These are phyloP conservation scores for Drosophila phalerata DNA, from an alignment of 2,888 invertebrate genomes.

Conservation along the genomic window DNA sequence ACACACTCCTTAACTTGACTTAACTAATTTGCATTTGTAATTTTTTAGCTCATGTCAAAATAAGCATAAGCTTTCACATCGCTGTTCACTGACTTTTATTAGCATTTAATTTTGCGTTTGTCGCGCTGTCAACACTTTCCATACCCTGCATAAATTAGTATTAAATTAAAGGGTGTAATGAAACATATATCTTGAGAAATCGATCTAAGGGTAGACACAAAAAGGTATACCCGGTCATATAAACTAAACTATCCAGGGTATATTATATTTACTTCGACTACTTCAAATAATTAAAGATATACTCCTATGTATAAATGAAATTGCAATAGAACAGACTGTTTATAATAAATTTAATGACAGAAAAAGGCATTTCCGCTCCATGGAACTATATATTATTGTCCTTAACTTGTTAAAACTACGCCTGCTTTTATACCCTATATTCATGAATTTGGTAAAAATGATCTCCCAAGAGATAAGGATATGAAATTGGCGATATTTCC, in stretches of 20 bases:
- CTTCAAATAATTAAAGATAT: background rate
- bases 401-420: background rate
- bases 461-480: conserved; percentile 6
- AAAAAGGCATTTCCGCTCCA: background rate
- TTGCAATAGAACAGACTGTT: no score
- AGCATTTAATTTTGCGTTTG: conserved; percentile 71
- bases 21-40: conserved; percentile 81
- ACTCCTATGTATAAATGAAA: no score
- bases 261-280: no score
- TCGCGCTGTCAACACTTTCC: conserved; percentile 61
- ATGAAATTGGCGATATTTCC: background rate
- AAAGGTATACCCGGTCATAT: background rate
- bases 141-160: conserved; percentile 10
- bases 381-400: background rate
- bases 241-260: no score
- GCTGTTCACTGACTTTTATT: conserved; percentile 66
- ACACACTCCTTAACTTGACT: conserved; percentile 28
- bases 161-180: background rate
- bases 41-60: conserved; percentile 78
- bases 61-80: conserved; percentile 70
- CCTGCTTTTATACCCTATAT: background rate
- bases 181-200: background rate
- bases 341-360: background rate
- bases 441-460: background rate
- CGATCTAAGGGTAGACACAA: background rate